phyloP scores from a whole-genome alignment of 2,888 invertebrate genomes.

The Yponomeuta malinellus region DNA sequence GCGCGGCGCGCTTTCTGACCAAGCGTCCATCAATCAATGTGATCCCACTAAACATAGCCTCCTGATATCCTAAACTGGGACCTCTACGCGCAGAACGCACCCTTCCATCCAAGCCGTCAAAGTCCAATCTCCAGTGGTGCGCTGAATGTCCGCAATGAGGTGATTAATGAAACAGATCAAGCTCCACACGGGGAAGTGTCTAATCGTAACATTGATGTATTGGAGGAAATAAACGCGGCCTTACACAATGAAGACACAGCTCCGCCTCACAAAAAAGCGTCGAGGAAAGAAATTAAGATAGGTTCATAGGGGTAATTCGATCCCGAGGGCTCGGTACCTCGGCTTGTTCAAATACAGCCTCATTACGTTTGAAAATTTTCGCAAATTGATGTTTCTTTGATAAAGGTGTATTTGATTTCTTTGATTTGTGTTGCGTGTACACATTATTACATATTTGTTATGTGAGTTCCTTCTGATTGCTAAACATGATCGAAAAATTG shows the following conservation, averaged over 20 bases:
- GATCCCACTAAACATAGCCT: slow-evolving; percentile 55
- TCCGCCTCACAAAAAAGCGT: neutral
- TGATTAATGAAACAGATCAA: slow-evolving; percentile 60
- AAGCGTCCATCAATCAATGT: slow-evolving; percentile 62
- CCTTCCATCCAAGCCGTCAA: neutral
- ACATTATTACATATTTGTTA: no score
- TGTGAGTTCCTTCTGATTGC: no score
- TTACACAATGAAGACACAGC: slow-evolving; percentile 4
- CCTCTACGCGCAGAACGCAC: neutral
- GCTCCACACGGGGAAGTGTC: slow-evolving; percentile 50
- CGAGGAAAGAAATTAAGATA: neutral
- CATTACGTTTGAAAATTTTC: neutral
- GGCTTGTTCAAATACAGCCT: neutral
- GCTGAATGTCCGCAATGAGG: slow-evolving; percentile 47
- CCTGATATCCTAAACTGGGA: slow-evolving; percentile 30
- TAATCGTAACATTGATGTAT: slow-evolving; percentile 60
- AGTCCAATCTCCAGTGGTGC: slow-evolving; percentile 15
- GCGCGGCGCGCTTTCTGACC: slow-evolving; percentile 57
- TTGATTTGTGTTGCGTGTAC: no score
- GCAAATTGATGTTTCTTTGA: neutral
- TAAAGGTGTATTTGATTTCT: no score
- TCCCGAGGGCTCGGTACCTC: neutral
- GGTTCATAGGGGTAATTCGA: neutral
- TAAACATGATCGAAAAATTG: no score
- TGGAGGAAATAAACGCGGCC: slow-evolving; percentile 36